A percentile compares a stretch with the other conserved stretches of the same genome.
Evolutionary conservation across 2,797 vertebrate genomes (phyloP).

Genomic region (Thaleichthys pacificus): DNA sequence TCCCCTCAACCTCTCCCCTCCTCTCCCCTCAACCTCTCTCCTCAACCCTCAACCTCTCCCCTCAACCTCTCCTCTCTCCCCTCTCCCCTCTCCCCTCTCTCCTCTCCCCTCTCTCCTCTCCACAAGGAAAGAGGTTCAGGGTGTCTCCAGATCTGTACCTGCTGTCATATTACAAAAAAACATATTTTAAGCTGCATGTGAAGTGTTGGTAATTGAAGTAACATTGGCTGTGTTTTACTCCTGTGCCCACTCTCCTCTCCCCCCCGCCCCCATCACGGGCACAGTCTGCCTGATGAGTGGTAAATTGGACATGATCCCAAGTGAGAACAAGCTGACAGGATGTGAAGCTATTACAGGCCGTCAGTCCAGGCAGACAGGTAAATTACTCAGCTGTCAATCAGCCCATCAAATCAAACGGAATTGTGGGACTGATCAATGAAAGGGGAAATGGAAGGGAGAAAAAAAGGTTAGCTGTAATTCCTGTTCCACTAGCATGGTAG

Average conservation of each 20-base stretch:
- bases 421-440: slow-evolving; percentile 74
- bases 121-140: slow-evolving; percentile 60
- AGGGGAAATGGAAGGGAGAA: slow-evolving; percentile 57
- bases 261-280: slow-evolving; percentile 63
- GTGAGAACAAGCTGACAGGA: slow-evolving; percentile 77
- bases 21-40: too few species aligned
- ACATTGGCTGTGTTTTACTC: slow-evolving; percentile 76
- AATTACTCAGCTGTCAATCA: slow-evolving; percentile 87
- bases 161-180: slow-evolving; percentile 80
- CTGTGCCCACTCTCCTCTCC: slow-evolving; percentile 39
- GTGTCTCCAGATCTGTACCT: slow-evolving; percentile 72
- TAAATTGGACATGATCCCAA: slow-evolving; percentile 90
- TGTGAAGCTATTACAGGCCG: slow-evolving; percentile 84
- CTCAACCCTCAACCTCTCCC: too few species aligned
- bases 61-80: neutral
- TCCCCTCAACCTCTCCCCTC: too few species aligned
- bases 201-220: slow-evolving; percentile 82
- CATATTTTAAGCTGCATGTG: slow-evolving; percentile 80
- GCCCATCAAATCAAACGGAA: slow-evolving; percentile 72
- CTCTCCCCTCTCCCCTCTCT: too few species aligned
- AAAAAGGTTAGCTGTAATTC: slow-evolving; percentile 46
- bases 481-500: slow-evolving; percentile 43
- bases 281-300: slow-evolving; percentile 85
- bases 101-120: neutral
- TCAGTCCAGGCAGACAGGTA: slow-evolving; percentile 85